Percentiles rank a stretch among this genome's conserved stretches.
Conservation (phyloP, 2,888 invertebrate species). For the Sturmia bella region DNA sequence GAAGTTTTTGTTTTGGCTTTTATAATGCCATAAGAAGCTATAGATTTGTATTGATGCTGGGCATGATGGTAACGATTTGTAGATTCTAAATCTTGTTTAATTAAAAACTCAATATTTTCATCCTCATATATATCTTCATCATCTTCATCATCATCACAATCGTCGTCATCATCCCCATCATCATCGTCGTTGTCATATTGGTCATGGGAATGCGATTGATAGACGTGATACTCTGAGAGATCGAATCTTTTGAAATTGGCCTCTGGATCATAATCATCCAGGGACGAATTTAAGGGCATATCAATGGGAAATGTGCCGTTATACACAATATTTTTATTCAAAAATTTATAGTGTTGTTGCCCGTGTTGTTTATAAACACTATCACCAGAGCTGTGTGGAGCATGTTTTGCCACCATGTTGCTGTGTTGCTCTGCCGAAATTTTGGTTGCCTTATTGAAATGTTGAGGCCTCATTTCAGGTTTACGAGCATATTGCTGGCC, state of each 20-base stretch:
- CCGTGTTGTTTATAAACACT: conserved; percentile 48
- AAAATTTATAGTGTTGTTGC: conserved; percentile 38
- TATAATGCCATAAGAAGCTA: conserved; percentile 40
- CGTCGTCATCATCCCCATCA: conserved; percentile 69
- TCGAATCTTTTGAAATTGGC: conserved; percentile 76
- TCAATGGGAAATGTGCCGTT: conserved; percentile 95
- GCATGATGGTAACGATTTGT: conserved; percentile 8
- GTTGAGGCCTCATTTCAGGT: neutral
- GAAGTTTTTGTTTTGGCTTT: conserved; percentile 35
- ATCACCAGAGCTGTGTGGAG: neutral
- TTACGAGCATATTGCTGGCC: conserved; percentile 15
- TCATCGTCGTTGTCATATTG: conserved; percentile 72
- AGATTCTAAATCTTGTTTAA: conserved; percentile 34
- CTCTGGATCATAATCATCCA: conserved; percentile 76
- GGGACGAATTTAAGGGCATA: conserved; percentile 83
- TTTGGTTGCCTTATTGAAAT: neutral
- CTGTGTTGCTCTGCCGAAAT: neutral
- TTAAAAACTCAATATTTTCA: conserved; percentile 17
- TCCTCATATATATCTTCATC: conserved; percentile 70
- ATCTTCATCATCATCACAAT: conserved; percentile 68
- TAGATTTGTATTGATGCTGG: conserved; percentile 28
- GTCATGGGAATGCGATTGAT: conserved; percentile 70
- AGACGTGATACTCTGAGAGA: conserved; percentile 74
- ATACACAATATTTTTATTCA: conserved; percentile 85
- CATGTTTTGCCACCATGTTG: conserved; percentile 11